Percentiles rank a stretch among this genome's conserved stretches.
Evolutionary conservation across 2,113 vertebrate genomes (phyloP).

Genomic region (Crotophaga sulcirostris): DNA sequence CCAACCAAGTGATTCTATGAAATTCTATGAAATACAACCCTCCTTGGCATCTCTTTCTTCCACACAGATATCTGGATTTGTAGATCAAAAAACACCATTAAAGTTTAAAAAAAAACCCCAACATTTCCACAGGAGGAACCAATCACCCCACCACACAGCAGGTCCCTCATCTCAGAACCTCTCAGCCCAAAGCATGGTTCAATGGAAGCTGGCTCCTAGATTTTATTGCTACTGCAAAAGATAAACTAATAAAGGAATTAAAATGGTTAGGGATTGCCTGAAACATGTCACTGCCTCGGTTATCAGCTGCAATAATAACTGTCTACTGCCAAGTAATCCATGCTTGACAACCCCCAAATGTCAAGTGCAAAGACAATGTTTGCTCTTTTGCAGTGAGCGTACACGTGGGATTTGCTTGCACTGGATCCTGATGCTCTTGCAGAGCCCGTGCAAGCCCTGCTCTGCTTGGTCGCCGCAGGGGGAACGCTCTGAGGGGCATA

Average conservation of each 20-base stretch:
- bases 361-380: not conserved
- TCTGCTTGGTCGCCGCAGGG: not conserved
- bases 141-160: not conserved
- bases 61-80: not conserved
- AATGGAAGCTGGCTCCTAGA: not conserved
- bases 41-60: not conserved
- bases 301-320: not conserved
- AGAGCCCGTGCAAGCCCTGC: not conserved
- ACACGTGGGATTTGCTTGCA: not conserved
- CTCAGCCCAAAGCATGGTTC: not conserved
- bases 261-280: not conserved
- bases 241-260: not conserved
- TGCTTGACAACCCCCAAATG: accelerated
- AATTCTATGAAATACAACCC: not conserved
- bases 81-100: not conserved
- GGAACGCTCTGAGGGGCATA: not conserved
- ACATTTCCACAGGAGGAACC: not conserved
- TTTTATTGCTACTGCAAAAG: not conserved
- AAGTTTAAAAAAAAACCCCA: not conserved
- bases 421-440: accelerated
- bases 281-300: not conserved
- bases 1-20: no score
- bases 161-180: not conserved
- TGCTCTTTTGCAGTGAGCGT: not conserved
- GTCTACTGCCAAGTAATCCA: not conserved